Conservation (phyloP, 2,113 vertebrate species). For the Grus americana region DNA sequence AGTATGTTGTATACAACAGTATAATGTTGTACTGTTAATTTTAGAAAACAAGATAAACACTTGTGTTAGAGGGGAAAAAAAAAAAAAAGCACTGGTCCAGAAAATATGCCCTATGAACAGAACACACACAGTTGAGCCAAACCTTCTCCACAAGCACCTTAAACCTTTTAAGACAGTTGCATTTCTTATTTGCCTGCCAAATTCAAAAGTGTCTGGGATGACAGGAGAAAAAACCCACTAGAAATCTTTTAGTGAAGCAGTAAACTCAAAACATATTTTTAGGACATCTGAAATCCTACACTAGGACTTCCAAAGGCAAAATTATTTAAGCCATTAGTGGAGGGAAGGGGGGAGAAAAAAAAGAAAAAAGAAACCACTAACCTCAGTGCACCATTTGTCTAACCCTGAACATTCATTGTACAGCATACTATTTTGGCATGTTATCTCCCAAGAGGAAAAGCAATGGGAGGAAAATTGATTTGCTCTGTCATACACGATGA, state of each 20-base stretch:
- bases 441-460: conserved; percentile 43
- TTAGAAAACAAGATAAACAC: not conserved
- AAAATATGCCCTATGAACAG: not conserved
- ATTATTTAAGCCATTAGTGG: not conserved
- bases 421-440: not conserved
- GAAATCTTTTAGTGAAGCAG: not conserved
- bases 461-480: conserved; percentile 51
- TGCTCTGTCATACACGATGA: conserved; percentile 34
- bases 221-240: not conserved
- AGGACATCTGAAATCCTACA: not conserved
- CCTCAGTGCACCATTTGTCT: not conserved
- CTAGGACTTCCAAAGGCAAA: not conserved
- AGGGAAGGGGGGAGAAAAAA: too few species aligned
- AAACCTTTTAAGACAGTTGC: not conserved
- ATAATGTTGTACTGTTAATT: not conserved
- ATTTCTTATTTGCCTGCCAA: not conserved
- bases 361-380: not conserved
- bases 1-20: not conserved
- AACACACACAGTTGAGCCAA: not conserved
- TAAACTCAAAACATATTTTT: not conserved
- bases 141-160: not conserved
- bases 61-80: not conserved
- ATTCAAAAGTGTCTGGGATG: not conserved
- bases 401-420: not conserved
- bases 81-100: not conserved